phyloP scores from a whole-genome alignment of 2,797 vertebrate genomes.

The Pagetopsis macropterus region DNA sequence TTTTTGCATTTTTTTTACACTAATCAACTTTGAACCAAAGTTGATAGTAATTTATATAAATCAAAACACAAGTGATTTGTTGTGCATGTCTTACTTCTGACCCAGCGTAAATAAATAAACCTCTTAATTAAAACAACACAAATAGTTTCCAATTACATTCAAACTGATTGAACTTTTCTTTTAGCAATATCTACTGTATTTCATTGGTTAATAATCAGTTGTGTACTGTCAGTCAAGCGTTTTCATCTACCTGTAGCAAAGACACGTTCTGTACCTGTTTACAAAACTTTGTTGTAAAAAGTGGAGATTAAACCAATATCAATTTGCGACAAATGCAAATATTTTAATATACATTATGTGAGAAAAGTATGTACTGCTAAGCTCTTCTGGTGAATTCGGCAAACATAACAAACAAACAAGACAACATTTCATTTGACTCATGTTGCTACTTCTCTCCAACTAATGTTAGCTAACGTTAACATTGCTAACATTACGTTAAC shows the following conservation, averaged over 20 bases:
- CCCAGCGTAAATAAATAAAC: background rate
- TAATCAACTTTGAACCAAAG: background rate
- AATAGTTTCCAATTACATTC: background rate
- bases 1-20: background rate
- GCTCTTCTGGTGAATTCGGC: constrained; percentile 39
- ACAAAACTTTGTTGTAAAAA: constrained; percentile 33
- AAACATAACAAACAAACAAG: rapidly evolving
- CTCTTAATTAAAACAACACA: background rate
- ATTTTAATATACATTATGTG: rapidly evolving
- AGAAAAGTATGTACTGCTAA: rapidly evolving
- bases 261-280: rapidly evolving
- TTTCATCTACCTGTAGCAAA: background rate
- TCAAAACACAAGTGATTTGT: background rate
- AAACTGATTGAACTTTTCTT: background rate
- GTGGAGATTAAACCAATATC: background rate
- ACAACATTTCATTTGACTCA: background rate
- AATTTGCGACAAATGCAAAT: background rate
- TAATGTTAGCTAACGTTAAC: constrained; percentile 6
- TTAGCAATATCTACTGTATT: background rate
- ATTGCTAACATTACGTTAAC: constrained; percentile 10
- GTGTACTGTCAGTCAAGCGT: background rate
- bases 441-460: background rate
- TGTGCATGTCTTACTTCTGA: background rate
- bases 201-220: background rate
- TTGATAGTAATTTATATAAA: background rate